These are phyloP conservation scores for Pollicipes pollicipes DNA, from an alignment of 1,140 invertebrate species.

Conservation along the genomic window DNA sequence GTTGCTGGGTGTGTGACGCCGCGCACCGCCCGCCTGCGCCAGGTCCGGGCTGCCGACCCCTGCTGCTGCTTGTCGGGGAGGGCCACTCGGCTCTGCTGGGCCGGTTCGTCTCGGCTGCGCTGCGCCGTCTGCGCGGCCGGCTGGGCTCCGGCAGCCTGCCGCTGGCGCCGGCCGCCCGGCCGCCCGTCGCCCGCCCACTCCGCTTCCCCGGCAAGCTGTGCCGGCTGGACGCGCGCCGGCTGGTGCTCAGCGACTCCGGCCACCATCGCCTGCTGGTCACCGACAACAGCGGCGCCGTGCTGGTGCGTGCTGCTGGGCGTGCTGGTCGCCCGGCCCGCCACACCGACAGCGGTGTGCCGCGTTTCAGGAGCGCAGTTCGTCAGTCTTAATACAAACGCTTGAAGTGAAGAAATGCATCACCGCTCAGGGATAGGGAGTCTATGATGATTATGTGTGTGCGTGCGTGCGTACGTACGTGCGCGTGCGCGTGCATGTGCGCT, in stretches of 20 bases:
- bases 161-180: slow-evolving; percentile 11
- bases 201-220: slow-evolving; percentile 5
- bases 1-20: no score
- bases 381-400: no score
- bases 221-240: background rate
- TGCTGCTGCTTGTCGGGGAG: slow-evolving; percentile 67
- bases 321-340: no score
- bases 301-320: slow-evolving; percentile 9
- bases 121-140: slow-evolving; percentile 22
- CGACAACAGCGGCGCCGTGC: slow-evolving; percentile 6
- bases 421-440: no score
- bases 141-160: background rate
- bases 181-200: slow-evolving; percentile 4
- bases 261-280: slow-evolving; percentile 13
- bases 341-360: no score
- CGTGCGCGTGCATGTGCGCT: no score
- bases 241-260: slow-evolving; percentile 11
- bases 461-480: no score
- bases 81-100: slow-evolving; percentile 52
- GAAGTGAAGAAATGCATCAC: no score
- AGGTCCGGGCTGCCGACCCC: background rate
- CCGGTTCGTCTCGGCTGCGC: slow-evolving; percentile 40
- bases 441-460: no score
- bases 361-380: no score
- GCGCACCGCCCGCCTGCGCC: background rate